Base-by-base conservation (phyloP, 1,140 invertebrate genomes). In the Saccostrea glomerata region DNA sequence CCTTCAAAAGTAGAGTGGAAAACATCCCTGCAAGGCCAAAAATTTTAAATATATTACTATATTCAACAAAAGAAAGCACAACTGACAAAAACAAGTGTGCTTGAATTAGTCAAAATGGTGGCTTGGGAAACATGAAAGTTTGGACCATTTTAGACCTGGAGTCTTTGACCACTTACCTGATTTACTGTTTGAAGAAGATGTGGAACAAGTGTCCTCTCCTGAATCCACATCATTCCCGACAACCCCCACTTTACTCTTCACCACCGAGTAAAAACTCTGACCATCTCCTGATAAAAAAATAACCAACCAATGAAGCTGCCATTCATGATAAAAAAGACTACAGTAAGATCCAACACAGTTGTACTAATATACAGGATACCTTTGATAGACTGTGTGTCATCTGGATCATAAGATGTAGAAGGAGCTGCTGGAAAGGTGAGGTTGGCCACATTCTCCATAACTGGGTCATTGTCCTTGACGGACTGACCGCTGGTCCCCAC, bases 401-500 rank as follows among this genome's bases (percentile, higher is more conserved):
- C 70, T 4, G 70, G 70, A 77, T 77, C 70, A 40, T 77, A 77
- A 77, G 70, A 77, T 15, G 70, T 77, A 13, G 70, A 13, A 12
- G 70, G 70, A 30, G 70, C 70, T 12, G 70, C 7, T 40, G 70
- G 70, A 77, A 77, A 77, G 23, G 70, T 77, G 13, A 77, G 25
- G 36, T 77, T 77, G 70, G 70, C 70, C 25, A 77, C 70, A 77
- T 77, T 77, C 23, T 40, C 25, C 30, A 77, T 30, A 15, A 77
- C 70, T 4, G 70, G 70, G 70, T 77, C 70, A 15, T 77, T 25
- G 25, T 77, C 70, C 25, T 77, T 77, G 2, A 15, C 70, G 15
- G 70, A 77, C 70, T 77, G 70, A 23, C 91, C 92, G 13, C 70
- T 84, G 23, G 90, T 25, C 47, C 92, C 91, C 40, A 92, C 90